Evolutionary conservation across 2,113 vertebrate genomes (phyloP), one percentile per base, ranked within the genome.

Genomic region (Panthera tigris): DNA sequence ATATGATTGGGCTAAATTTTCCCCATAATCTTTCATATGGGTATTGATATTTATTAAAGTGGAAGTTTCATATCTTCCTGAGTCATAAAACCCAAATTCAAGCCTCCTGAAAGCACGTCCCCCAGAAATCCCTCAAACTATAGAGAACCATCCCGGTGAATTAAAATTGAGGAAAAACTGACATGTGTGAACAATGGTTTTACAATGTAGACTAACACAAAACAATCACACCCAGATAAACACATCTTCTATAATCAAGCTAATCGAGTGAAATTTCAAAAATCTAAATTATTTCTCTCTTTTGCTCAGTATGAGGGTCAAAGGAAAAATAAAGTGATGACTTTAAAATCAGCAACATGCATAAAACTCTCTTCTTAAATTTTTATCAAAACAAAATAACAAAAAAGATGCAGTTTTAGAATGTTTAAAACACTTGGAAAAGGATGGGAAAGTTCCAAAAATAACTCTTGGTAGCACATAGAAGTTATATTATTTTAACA

Each of bases 361-460:
- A 3, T 39, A 87, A 92, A 21, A 90, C 80, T 97, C 95, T 96
- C 48, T 76, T 61, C 81, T 96, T 85, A 84, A 93, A 71, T 84
- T 90, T 69, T 78, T 66, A 91, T 21, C 50, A 76, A 87, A 97
- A 83, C 61, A 94, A 81, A 94, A 91, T 91, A 86, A 76, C 18
- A 89, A 33, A 76, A 89, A 91, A 91, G 50, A 86, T 73, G 39
- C 18, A 86, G 5, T 84, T 96, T 96, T 65, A 27, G 36, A 87
- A 96, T 63, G 12, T 55, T 94, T 85, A 81, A 94, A 96, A 88
- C 65, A 87, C 69, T 95, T 93, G 16, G 48, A 29, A 95, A 96
- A 84, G 25, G 39, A 89, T 48, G 48, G n/a, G 63, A 89, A 97
- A 87, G 9, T 90, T 96, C 81, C 89, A 66, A 74, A 61, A 89